A percentile compares a stretch with the other conserved stretches of the same genome.
Evolutionary conservation across 2,797 vertebrate species (phyloP).

Genomic region (Sebastes vulpes): DNA sequence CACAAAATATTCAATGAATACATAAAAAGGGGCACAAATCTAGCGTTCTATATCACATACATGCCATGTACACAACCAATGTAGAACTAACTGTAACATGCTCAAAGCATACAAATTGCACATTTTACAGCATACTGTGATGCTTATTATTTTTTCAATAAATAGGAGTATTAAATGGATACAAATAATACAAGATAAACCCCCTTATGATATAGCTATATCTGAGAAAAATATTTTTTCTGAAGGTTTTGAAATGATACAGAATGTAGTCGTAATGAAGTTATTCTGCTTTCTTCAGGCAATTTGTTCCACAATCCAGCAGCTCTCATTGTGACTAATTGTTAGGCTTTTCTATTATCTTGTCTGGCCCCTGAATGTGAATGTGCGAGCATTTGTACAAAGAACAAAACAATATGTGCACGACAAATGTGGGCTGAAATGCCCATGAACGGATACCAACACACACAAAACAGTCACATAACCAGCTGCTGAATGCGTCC

Average conservation of each 20-base stretch:
- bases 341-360: slow-evolving; percentile 25
- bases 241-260: slow-evolving; percentile 14
- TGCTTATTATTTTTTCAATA: not conserved
- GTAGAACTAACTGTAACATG: not conserved
- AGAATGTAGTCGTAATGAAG: not conserved
- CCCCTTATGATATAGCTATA: not conserved
- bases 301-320: slow-evolving; percentile 17
- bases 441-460: slow-evolving; percentile 2
- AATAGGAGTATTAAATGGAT: not conserved
- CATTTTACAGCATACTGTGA: not conserved
- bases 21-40: not conserved
- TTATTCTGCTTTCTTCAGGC: slow-evolving; percentile 25
- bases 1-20: not conserved
- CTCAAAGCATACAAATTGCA: not conserved
- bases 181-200: not conserved
- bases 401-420: slow-evolving; percentile 5
- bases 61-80: not conserved
- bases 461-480: not conserved
- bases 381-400: slow-evolving; percentile 16
- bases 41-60: not conserved
- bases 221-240: not conserved
- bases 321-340: slow-evolving; percentile 47
- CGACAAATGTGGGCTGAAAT: slow-evolving; percentile 3
- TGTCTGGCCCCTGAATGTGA: slow-evolving; percentile 2
- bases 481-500: not conserved